Percentiles rank a stretch among this genome's conserved stretches.
Evolutionary conservation across 2,113 vertebrate species (phyloP).

Genomic region (Perca schrenkii): DNA sequence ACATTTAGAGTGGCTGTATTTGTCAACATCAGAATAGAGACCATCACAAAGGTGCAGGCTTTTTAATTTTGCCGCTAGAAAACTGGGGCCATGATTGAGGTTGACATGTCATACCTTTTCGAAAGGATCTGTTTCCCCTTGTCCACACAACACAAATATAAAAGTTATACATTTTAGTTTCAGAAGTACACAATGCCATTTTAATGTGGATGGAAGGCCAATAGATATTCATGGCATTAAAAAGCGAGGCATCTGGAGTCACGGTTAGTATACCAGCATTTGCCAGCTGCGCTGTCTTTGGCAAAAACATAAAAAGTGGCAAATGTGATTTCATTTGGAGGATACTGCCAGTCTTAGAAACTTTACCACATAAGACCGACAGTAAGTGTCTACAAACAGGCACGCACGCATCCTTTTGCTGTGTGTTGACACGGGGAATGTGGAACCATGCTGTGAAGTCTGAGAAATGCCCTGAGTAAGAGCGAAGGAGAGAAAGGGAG

Average conservation of each 20-base stretch:
- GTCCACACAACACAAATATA: not conserved
- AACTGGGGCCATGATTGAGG: not conserved
- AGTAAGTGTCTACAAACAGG: not conserved
- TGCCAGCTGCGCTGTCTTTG: not conserved
- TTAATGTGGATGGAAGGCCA: not conserved
- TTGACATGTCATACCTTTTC: not conserved
- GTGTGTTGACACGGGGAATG: conserved; percentile 51
- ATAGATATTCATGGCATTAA: not conserved
- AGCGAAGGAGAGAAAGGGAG: not conserved
- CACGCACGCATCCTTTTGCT: not conserved
- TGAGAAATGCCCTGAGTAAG: conserved; percentile 27
- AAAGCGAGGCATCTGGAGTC: not conserved
- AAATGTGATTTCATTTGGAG: conserved; percentile 14
- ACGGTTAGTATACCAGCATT: not conserved
- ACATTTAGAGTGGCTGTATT: not conserved
- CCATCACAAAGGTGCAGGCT: not conserved
- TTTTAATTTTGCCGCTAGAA: not conserved
- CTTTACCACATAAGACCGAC: not conserved
- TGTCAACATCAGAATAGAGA: not conserved
- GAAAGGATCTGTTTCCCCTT: not conserved
- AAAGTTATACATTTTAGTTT: not conserved
- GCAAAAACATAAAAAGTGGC: not conserved
- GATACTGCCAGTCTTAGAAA: not conserved
- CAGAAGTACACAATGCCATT: not conserved
- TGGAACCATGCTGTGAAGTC: conserved; percentile 58